phyloP scores from a whole-genome alignment of 2,113 vertebrate genomes.

The Stomatorhinus ivindoensis region DNA sequence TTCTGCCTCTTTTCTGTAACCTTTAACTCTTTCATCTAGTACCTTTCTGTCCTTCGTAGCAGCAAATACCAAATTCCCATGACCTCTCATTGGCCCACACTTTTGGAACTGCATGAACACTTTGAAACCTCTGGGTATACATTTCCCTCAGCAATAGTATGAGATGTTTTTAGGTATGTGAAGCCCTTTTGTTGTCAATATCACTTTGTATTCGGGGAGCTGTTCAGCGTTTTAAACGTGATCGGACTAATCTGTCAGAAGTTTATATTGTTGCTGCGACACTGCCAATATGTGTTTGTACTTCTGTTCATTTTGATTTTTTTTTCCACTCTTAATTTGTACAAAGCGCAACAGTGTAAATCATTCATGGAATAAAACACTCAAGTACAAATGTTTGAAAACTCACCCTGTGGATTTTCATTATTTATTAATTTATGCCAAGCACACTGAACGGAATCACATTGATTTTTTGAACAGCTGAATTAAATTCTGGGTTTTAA shows the following conservation, averaged over 20 bases:
- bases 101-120: constrained; percentile 1
- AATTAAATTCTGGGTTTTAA: not conserved
- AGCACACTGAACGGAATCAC: not conserved
- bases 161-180: not conserved
- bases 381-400: constrained; percentile 13
- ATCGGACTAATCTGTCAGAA: not conserved
- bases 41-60: not conserved
- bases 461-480: not conserved
- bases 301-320: not conserved
- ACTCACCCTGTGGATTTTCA: constrained; percentile 20
- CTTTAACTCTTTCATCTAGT: not conserved
- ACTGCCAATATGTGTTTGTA: constrained; percentile 8
- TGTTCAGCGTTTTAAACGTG: not conserved
- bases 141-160: not conserved
- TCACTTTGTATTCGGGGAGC: not conserved
- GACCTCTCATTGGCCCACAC: not conserved
- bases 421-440: constrained; percentile 13
- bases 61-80: constrained; percentile 4
- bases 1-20: not conserved
- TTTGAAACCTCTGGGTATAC: not conserved
- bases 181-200: not conserved
- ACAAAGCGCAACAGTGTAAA: constrained; percentile 16
- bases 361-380: constrained; percentile 23
- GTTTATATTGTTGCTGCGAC: constrained; percentile 1
- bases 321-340: constrained; percentile 18